Conservation (phyloP, 2,113 vertebrate species). For the Hyaena hyaena region DNA sequence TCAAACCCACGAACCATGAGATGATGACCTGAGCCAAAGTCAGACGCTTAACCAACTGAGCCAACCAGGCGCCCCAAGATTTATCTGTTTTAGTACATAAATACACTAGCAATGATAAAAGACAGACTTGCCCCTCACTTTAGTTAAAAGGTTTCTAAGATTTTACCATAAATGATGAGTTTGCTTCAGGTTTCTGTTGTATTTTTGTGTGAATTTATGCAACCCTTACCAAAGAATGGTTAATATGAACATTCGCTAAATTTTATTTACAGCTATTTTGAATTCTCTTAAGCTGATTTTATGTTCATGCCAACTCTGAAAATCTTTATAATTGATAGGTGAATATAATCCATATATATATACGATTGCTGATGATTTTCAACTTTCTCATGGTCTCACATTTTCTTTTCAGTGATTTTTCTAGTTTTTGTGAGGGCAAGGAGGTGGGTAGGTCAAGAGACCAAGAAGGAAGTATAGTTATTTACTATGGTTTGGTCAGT, state of each 20-base stretch:
- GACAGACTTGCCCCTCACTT: not conserved
- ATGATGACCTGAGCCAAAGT: no score
- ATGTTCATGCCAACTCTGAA: not conserved
- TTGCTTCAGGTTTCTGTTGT: not conserved
- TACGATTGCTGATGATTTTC: not conserved
- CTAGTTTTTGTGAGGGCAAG: not conserved
- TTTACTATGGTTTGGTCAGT: not conserved
- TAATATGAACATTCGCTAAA: not conserved
- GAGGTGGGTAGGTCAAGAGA: no score
- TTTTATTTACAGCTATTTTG: not conserved
- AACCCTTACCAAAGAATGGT: not conserved
- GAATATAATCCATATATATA: not conserved
- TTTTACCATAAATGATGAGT: not conserved
- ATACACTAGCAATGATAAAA: not conserved
- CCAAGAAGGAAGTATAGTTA: not conserved
- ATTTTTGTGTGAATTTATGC: not conserved
- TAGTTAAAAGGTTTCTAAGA: not conserved
- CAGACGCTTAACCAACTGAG: no score
- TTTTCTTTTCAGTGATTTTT: not conserved
- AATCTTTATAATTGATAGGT: not conserved
- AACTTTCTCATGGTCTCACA: not conserved
- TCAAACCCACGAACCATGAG: no score
- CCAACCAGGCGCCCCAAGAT: no score
- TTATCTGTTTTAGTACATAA: not conserved
- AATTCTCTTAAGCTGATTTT: not conserved